These are phyloP conservation scores for Pogona vitticeps DNA, from an alignment of 2,113 vertebrate species.

Conservation along the genomic window DNA sequence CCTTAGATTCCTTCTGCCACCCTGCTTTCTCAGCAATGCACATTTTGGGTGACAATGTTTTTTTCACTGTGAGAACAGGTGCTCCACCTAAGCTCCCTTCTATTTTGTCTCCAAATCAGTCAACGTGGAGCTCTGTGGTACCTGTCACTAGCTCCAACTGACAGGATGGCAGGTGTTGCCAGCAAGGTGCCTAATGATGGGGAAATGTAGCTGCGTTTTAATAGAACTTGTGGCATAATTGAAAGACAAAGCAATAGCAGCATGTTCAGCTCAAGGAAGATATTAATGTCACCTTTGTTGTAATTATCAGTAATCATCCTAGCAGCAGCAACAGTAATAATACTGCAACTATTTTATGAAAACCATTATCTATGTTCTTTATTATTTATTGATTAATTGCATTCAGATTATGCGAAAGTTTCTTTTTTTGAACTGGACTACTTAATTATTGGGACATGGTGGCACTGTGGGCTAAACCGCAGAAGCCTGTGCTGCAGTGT, in stretches of 20 bases:
- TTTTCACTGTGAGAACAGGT: conserved; percentile 59
- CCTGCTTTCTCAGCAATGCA: neutral
- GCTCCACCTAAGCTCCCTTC: conserved; percentile 57
- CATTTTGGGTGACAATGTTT: conserved; percentile 39
- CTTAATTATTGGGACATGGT: no score
- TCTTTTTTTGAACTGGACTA: no score
- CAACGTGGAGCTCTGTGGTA: conserved; percentile 52
- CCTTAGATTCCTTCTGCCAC: neutral
- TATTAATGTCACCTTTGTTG: conserved; percentile 59
- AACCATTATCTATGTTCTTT: neutral
- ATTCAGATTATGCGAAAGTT: no score
- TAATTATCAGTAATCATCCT: neutral
- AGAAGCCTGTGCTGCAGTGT: no score
- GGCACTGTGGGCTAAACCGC: no score
- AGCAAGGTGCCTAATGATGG: conserved; percentile 69
- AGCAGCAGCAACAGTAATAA: neutral
- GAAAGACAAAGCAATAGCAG: conserved; percentile 51
- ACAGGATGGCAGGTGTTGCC: conserved; percentile 76
- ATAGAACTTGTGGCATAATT: conserved; percentile 64
- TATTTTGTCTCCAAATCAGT: conserved; percentile 65
- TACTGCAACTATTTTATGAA: conserved; percentile 47
- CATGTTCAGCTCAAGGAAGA: conserved; percentile 40
- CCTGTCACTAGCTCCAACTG: conserved; percentile 58
- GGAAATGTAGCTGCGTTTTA: conserved; percentile 63
- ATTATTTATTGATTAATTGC: neutral